A percentile compares a stretch with the other conserved stretches of the same genome.
Evolutionary conservation across 2,888 invertebrate species (phyloP).

Genomic region (Eilema depressum): DNA sequence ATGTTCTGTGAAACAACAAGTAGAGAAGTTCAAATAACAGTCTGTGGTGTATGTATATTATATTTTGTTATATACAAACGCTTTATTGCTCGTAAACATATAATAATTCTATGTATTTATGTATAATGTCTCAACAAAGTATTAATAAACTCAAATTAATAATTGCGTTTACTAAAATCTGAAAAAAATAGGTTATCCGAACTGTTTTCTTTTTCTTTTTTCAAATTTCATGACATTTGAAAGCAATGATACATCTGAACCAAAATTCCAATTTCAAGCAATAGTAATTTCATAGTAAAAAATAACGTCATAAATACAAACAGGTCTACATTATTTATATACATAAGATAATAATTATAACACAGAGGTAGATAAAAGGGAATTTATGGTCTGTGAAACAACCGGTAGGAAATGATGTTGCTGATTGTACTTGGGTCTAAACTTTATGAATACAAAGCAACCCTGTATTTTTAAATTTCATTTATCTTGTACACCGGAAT

Average conservation of each 20-base stretch:
- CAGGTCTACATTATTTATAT: too few relatives aligned
- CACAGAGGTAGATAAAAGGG: too few relatives aligned
- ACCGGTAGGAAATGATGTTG: conserved; percentile 17
- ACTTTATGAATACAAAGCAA: conserved; percentile 37
- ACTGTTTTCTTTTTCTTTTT: too few relatives aligned
- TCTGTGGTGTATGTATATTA: background rate
- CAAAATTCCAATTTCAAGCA: background rate
- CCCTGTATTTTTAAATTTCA: conserved; percentile 40
- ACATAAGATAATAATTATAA: too few relatives aligned
- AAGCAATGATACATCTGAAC: too few relatives aligned
- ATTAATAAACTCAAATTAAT: background rate
- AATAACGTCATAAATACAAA: too few relatives aligned
- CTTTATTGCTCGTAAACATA: background rate
- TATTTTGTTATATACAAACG: background rate
- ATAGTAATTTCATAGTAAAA: conserved; percentile 3
- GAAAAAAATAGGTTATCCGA: too few relatives aligned
- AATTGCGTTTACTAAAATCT: background rate
- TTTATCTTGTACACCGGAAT: conserved; percentile 39
- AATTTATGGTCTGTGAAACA: conserved; percentile 26
- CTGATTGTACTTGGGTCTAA: conserved; percentile 26
- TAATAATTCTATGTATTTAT: background rate
- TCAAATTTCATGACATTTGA: too few relatives aligned
- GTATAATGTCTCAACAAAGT: background rate
- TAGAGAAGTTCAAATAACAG: conserved; percentile 23
- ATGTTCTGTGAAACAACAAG: conserved; percentile 21